Percentiles rank a stretch among this genome's conserved stretches.
These are phyloP conservation scores for Tachuris rubrigastra DNA, from an alignment of 2,113 vertebrate species.

Conservation along the genomic window DNA sequence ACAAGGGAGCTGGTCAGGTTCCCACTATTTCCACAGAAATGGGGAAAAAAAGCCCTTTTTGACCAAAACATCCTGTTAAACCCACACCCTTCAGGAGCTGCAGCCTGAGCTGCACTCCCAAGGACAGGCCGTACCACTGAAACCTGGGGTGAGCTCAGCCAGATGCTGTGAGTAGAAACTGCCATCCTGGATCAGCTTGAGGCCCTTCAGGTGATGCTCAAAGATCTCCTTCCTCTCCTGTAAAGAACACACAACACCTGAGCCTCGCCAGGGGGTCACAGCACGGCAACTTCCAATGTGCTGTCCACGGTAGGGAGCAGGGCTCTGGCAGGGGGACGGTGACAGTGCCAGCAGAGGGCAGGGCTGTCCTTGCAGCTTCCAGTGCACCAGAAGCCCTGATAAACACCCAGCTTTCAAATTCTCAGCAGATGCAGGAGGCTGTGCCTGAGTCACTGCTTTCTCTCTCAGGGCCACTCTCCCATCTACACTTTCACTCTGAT, in stretches of 20 bases:
- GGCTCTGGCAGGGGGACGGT: background rate
- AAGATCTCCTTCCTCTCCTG: conserved; percentile 96
- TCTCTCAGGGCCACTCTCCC: background rate
- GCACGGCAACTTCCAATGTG: accelerated
- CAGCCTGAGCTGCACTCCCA: background rate
- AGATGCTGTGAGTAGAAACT: conserved; percentile 89
- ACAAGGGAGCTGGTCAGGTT: background rate
- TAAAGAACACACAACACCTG: background rate
- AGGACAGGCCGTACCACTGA: conserved; percentile 83
- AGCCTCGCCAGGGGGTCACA: background rate
- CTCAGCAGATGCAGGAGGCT: background rate
- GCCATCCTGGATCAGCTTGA: conserved; percentile 88
- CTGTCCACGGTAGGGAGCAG: background rate
- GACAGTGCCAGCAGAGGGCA: background rate
- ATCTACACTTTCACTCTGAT: conserved; percentile 11
- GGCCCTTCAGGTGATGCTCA: conserved; percentile 92
- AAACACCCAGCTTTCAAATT: background rate
- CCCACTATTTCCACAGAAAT: background rate
- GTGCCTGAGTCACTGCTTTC: conserved; percentile 15
- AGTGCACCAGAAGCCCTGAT: background rate
- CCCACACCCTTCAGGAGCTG: background rate
- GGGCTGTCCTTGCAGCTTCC: background rate
- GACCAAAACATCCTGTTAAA: background rate
- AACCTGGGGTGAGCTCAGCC: conserved; percentile 94
- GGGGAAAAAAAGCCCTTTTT: background rate